Evolutionary conservation across 1,140 invertebrate species (phyloP), one percentile per base, ranked within the genome.

Genomic region (Linepithema humile): DNA sequence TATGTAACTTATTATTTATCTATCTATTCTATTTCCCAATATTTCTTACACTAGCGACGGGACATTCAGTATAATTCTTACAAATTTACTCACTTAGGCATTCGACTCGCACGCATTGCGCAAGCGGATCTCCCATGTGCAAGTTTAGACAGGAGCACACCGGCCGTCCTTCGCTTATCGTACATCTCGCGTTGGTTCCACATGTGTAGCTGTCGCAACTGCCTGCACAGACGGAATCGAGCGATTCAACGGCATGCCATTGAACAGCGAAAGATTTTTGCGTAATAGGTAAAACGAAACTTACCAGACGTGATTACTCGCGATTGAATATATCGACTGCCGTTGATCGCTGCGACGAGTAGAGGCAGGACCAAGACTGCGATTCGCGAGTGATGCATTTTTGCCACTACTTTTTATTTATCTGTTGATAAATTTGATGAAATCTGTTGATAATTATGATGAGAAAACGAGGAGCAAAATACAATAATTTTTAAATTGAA

Each of bases 61-160:
- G n/a, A n/a, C n/a, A n/a, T n/a, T n/a, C n/a, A n/a, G n/a, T 26
- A 17, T 60, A 60, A 74, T 73, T 15, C 3, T 57, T 20, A 29
- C 10, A 17, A 45, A 53, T 35, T 64, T 78, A 91, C 92, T 94
- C 90, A 95, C 95, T 95, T 85, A 93, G 67, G 83, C 95, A 96
- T 85, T 96, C 95, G 17, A 95, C 95, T 4, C 94, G 93, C 15
- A 92, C 89, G 85, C 95, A 96, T 10, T 92, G 92, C 3, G 90
- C 89, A 32, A 95, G 94, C 2, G 96, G 96, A 90, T 96, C 95
- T 45, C 96, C 96, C 91, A 95, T 95, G 83, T 96, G 95, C 20
- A 96, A 94, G 65, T 96, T 94, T 23, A 95, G 89, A 82, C 96
- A 96, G 3, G 94, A 95, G 88, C 96, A 96, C 2, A 95, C 95